Base-by-base conservation (phyloP, 2,888 invertebrate genomes). In the Aleiodes alternator region DNA sequence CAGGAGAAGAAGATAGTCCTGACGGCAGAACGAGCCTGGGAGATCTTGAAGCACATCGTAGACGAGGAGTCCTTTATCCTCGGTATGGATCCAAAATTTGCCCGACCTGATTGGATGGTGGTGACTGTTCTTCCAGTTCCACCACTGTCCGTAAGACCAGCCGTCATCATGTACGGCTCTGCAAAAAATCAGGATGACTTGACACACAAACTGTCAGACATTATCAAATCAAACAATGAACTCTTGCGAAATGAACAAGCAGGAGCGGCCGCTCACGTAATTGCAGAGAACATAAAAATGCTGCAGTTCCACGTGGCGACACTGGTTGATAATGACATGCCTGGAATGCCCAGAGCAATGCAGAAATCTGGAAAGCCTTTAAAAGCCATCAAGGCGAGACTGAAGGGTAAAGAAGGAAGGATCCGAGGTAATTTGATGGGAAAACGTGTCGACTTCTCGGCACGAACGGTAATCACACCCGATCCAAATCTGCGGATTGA, bases 371-470 rank as follows among this genome's bases (percentile, higher is more conserved):
- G 99, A 4, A 96, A 99, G 88, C 99, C 99, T 0, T 90, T 99
- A 8, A 99, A 99, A 91, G 98, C 99, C 0, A 93, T 99, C 71
- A 99, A 99, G 90, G 97, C 98, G 4, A 93, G 99, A 64, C 89
- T 97, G 69, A 99, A 99, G 90, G 98, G 99, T 23, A 99, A 99
- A 89, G 99, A 99, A 93, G 99, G 99, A 0, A 93, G 99, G 85
- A 99, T 99, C 85, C 93, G 99, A 90, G 99, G 99, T 84, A 99
- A 99, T 90, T 93, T 99, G 84, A 99, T 99, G 99, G 99, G 99
- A 72, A 99, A 99, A 90, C 97, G 99, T 92, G 99, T 99, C 0
- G 99, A 99, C 88, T 99, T 99, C 89, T 99, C 99, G 0, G 99
- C 98, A 5, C 95, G 99, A 90, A 99, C 99, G 85, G 99, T 99